Evolutionary conservation across 2,888 invertebrate genomes (phyloP), one percentile per base, ranked within the genome.

Genomic region (Drosophila leonis): DNA sequence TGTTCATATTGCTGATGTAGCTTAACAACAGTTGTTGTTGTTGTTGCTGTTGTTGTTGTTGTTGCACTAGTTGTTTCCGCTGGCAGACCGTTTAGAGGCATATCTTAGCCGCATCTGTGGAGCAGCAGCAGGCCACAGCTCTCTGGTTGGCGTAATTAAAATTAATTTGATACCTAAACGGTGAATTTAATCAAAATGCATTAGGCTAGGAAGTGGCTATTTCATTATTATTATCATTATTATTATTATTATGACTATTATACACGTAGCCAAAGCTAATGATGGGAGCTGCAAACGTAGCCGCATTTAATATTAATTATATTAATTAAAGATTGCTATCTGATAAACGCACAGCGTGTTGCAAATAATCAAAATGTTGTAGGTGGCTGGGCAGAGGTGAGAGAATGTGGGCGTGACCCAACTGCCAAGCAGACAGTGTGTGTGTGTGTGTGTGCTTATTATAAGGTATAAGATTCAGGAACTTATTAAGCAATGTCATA

Each of bases 101-200:
- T 68, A 73, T 69, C 67, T 69, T 61, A 33, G 57, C 59, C 72
- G 42, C 54, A 67, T 62, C 76, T 27, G 46, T 4, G 65, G 57
- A 24, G 24, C 44, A 46, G 73, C 55, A 56, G 39, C 64, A n/a
- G 20, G 20, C 42, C 31, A 15, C 52, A 61, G 37, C 13, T 41
- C 49, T 46, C 62, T 31, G 46, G 63, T 42, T 65, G 63, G 57
- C 39, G 87, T 84, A 84, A 84, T 84, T 89, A 84, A 87, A 89
- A 89, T 87, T 84, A 89, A 84, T 84, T 79, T 68, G 62, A 79
- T 73, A 70, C 65, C 77, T 70, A 77, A 89, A 77, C 84, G 79
- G 74, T 70, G 73, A 80, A 83, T 79, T 74, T 67, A 79, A 82
- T 87, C 76, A 59, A 73, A 83, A 72, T 72, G 78, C 67, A 84